Evolutionary conservation across 2,113 vertebrate genomes (phyloP).

Genomic region (Lagopus muta): DNA sequence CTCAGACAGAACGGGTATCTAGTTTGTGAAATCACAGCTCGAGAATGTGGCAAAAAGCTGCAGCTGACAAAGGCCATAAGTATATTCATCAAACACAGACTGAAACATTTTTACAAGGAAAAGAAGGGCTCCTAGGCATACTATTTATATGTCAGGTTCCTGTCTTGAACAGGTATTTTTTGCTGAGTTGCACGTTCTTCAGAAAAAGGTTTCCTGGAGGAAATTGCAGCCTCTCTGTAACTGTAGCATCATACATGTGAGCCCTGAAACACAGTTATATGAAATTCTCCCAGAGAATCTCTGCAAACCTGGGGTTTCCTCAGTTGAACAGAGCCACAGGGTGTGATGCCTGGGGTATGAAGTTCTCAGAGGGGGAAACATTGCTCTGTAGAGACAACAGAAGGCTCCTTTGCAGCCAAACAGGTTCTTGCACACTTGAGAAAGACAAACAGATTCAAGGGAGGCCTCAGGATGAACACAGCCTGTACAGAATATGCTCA

Average conservation of each 20-base stretch:
- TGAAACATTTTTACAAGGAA: constrained; percentile 54
- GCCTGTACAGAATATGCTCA: background rate
- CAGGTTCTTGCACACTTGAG: background rate
- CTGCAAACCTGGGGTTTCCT: background rate
- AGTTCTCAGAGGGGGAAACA: background rate
- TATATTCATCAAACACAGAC: constrained; percentile 58
- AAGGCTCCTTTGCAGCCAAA: background rate
- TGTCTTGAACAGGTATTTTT: constrained; percentile 42
- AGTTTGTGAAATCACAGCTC: constrained; percentile 56
- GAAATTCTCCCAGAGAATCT: background rate
- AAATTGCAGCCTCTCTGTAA: constrained; percentile 38
- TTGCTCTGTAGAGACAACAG: constrained; percentile 6
- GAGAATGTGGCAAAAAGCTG: constrained; percentile 39
- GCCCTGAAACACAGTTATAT: background rate
- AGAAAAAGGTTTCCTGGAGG: background rate
- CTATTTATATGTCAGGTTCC: constrained; percentile 38
- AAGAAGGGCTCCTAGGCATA: constrained; percentile 42
- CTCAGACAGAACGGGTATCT: background rate
- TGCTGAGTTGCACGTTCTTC: constrained; percentile 47
- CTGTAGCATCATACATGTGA: background rate
- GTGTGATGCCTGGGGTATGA: background rate
- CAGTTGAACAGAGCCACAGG: background rate
- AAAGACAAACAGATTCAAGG: constrained; percentile 23
- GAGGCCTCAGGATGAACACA: background rate
- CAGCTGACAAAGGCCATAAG: constrained; percentile 58